Conservation (phyloP, 2,797 vertebrate genomes). For the Acanthopagrus latus region DNA sequence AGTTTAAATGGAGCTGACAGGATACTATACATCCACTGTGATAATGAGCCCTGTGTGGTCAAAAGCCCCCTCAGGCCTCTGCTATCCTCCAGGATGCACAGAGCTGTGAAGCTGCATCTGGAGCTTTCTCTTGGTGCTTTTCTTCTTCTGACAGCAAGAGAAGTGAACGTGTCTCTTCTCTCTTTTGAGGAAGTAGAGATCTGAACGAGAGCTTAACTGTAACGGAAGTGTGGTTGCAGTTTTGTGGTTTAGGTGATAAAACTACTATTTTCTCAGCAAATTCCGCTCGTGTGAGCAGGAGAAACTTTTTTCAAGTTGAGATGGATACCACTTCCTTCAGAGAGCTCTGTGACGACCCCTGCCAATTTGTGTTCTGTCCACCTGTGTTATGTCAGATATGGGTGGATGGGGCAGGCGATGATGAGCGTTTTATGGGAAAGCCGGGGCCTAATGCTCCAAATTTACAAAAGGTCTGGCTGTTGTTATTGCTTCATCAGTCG, state of each 20-base stretch:
- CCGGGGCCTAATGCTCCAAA: too few relatives aligned
- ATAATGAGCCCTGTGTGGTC: slow-evolving; percentile 51
- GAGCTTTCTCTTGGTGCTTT: slow-evolving; percentile 1
- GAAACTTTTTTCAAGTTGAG: background rate
- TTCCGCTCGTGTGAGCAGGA: background rate
- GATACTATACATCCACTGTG: slow-evolving; percentile 36
- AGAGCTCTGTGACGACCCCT: background rate
- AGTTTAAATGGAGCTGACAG: slow-evolving; percentile 50
- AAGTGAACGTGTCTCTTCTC: background rate
- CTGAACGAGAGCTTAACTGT: background rate
- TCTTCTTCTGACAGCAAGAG: background rate
- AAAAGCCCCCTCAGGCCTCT: slow-evolving; percentile 18
- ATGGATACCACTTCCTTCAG: background rate
- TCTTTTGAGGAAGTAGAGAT: slow-evolving; percentile 51
- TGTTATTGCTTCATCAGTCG: too few relatives aligned
- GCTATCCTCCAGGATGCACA: background rate
- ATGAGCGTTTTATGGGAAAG: background rate
- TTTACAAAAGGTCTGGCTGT: too few relatives aligned
- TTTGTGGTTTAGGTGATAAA: slow-evolving; percentile 13
- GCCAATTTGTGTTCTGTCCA: background rate
- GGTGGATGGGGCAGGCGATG: background rate
- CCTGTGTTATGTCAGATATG: background rate
- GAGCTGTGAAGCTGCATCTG: slow-evolving; percentile 35
- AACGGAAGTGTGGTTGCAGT: slow-evolving; percentile 12
- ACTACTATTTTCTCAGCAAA: background rate